Evolutionary conservation across 2,888 invertebrate genomes (phyloP).

Genomic region (Lasioglossum morio): DNA sequence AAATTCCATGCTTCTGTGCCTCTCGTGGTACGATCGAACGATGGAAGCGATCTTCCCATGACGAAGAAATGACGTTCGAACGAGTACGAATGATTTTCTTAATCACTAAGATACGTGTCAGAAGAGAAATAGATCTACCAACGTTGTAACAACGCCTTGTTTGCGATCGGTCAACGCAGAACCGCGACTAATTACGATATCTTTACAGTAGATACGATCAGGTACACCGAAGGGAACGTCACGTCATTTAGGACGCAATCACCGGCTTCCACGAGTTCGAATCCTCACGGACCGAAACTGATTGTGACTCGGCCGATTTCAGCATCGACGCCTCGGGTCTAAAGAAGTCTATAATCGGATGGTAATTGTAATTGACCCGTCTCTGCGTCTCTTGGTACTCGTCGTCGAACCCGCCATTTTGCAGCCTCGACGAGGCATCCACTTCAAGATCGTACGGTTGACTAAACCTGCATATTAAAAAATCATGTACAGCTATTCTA

Average conservation of each 20-base stretch:
- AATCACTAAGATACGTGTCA: neutral
- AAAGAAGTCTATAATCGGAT: conserved; percentile 93
- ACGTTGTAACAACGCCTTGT: conserved; percentile 6
- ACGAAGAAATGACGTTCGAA: neutral
- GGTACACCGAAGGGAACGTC: conserved; percentile 72
- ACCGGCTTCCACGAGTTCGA: conserved; percentile 82
- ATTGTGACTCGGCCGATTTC: conserved; percentile 73
- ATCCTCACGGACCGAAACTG: conserved; percentile 58
- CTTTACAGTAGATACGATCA: conserved; percentile 65
- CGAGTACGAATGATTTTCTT: neutral
- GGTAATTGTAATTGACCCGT: conserved; percentile 92
- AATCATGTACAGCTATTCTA: neutral
- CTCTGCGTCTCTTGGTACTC: conserved; percentile 84
- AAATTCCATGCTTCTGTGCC: neutral
- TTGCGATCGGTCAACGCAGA: conserved; percentile 7
- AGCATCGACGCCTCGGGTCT: conserved; percentile 84
- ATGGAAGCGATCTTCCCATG: neutral
- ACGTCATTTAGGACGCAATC: conserved; percentile 73
- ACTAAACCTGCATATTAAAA: conserved; percentile 69
- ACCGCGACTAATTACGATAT: conserved; percentile 36
- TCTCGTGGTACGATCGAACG: neutral
- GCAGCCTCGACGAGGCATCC: conserved; percentile 71
- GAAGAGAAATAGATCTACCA: conserved; percentile 24
- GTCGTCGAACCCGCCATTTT: conserved; percentile 80
- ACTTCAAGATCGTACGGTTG: conserved; percentile 76